Conservation (phyloP, 2,888 invertebrate species). For the Drosophila multiciliata region DNA sequence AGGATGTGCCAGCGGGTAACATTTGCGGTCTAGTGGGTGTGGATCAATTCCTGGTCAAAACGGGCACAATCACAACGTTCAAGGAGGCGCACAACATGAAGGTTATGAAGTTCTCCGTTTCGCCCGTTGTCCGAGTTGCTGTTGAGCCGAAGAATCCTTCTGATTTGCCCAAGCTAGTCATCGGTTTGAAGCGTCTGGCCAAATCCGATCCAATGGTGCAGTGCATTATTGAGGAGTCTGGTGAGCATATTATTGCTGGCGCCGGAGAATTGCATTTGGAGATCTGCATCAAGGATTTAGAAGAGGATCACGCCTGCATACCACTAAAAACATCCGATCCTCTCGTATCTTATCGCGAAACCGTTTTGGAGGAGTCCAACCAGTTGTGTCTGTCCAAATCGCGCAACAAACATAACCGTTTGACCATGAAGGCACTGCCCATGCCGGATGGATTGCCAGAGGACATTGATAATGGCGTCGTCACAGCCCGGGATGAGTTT, state of each 20-base stretch:
- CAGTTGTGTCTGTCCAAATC: constrained; percentile 99
- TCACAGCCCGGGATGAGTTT: constrained; percentile 98
- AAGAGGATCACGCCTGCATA: constrained; percentile 99
- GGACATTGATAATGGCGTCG: constrained; percentile 98
- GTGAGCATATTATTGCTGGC: constrained; percentile 99
- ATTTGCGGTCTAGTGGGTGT: constrained; percentile 99
- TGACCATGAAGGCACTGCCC: constrained; percentile 97
- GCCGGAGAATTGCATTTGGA: constrained; percentile 99
- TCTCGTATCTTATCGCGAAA: constrained; percentile 99
- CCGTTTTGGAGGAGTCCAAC: constrained; percentile 96
- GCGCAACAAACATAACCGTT: constrained; percentile 99
- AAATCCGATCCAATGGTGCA: constrained; percentile 99
- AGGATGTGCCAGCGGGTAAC: constrained; percentile 99
- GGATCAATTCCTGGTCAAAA: constrained; percentile 99
- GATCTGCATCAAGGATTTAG: constrained; percentile 99
- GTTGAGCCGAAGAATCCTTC: constrained; percentile 99
- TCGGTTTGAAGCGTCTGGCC: constrained; percentile 99
- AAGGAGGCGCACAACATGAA: constrained; percentile 99
- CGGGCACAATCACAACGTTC: constrained; percentile 99
- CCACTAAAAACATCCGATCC: constrained; percentile 99
- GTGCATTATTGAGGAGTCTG: constrained; percentile 99
- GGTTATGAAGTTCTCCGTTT: constrained; percentile 99
- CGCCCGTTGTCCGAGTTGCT: constrained; percentile 99
- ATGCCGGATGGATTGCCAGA: constrained; percentile 99
- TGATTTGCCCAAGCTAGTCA: constrained; percentile 99